Conservation (phyloP, 2,797 vertebrate genomes). For the Siniperca undulata region DNA sequence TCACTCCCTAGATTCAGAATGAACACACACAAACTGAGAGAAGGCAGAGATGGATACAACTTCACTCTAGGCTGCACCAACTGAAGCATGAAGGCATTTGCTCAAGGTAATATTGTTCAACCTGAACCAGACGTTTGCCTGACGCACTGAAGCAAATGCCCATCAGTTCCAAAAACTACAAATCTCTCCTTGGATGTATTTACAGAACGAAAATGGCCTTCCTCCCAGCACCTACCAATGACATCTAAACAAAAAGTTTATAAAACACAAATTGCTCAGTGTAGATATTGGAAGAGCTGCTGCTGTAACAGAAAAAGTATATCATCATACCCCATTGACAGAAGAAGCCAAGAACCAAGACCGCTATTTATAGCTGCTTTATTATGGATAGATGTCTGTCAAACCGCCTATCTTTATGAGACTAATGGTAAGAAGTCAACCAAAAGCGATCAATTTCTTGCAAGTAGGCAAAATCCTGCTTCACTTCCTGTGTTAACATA, state of each 20-base stretch:
- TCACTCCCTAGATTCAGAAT: not conserved
- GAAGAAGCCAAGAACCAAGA: not conserved
- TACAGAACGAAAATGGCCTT: not conserved
- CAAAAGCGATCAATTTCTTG: not conserved
- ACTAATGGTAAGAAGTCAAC: not conserved
- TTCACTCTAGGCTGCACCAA: not conserved
- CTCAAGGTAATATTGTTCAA: not conserved
- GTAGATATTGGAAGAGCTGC: not conserved
- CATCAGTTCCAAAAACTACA: not conserved
- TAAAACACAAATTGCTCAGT: not conserved
- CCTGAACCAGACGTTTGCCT: not conserved
- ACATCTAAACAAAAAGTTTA: not conserved
- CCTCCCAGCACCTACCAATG: not conserved
- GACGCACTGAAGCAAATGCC: not conserved
- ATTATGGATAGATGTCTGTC: not conserved
- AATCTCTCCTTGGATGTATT: not conserved
- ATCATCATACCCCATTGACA: not conserved
- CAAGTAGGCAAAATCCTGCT: not conserved
- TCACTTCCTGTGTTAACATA: not conserved
- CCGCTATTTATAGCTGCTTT: not conserved
- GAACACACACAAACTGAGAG: not conserved
- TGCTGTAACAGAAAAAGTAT: not conserved
- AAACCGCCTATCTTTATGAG: not conserved
- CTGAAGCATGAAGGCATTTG: not conserved
- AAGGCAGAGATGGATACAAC: not conserved